Evolutionary conservation across 2,888 invertebrate species (phyloP).

Genomic region (Pseudococcus viburni): DNA sequence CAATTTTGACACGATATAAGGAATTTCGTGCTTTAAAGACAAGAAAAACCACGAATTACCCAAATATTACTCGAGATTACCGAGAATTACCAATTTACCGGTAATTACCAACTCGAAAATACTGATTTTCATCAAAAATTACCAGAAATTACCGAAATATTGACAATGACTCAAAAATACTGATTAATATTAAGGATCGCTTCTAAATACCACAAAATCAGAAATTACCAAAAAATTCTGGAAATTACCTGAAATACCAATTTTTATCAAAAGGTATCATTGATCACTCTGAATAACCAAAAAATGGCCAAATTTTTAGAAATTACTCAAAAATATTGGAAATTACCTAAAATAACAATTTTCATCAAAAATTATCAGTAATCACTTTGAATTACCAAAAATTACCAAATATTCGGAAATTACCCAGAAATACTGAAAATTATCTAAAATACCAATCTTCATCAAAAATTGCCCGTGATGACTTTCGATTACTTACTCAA

Average conservation of each 20-base stretch:
- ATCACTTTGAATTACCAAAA: not conserved
- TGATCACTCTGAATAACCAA: not conserved
- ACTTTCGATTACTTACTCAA: no score
- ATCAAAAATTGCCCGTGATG: no score
- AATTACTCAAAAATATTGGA: not conserved
- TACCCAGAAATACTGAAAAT: not conserved
- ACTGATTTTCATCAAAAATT: not conserved
- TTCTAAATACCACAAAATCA: no score
- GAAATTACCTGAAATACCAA: not conserved
- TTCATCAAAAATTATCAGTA: not conserved
- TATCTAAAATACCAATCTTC: no score
- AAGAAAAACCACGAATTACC: not conserved
- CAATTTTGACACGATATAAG: no score
- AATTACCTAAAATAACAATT: not conserved
- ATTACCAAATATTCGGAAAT: not conserved
- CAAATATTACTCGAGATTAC: not conserved
- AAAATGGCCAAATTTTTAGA: not conserved
- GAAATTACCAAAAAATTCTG: not conserved
- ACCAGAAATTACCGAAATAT: not conserved
- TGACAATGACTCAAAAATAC: not conserved
- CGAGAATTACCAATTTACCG: not conserved
- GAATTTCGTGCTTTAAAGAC: no score
- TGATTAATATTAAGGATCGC: no score
- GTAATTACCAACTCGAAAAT: not conserved
- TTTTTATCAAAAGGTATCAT: not conserved